Evolutionary conservation across 2,888 invertebrate species (phyloP), one percentile per base, ranked within the genome.

Genomic region (Hydropsyche betteni): DNA sequence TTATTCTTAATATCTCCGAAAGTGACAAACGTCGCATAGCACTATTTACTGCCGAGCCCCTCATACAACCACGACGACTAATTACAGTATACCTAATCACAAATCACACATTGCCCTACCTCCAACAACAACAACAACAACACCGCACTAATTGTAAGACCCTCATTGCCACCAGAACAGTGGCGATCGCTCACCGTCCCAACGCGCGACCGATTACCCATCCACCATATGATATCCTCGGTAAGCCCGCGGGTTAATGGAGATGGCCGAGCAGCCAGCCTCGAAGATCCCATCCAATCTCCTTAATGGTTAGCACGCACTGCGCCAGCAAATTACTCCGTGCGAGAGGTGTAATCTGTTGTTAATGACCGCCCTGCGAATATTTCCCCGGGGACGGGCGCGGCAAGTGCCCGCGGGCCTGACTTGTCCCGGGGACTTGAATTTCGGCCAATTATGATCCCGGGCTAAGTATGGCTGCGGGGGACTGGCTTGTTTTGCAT

Each of bases 341-440:
- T 44, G 64, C 70, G 70, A 8, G 75, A 69, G 68, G 69, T 44
- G 44, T 70, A 64, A 75, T 75, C 70, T 70, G 16, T 75, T 70
- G 75, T 70, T 75, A 75, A 75, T 75, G 70, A 75, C 70, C 69
- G 14, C 55, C 14, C 74, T 74, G 71, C 75, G 64, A 58, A 75
- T 75, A 61, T 75, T 58, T 50, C 75, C 36, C 52, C 53, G n/a
- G 24, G 53, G 70, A 53, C 10, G 34, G 70, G 53, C 34, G 2
- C 24, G 24, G 6, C 7, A 34, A 64, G 12, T 70, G 10, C 51
- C 69, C 50, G 14, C 6, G 16, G 24, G 16, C 51, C 74, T 68
- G 58, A 58, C 44, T 44, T 44, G 16, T 58, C 16, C 24, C 58
- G 14, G 16, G 7, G 16, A 24, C 58, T 58, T 58, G 14, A 14